Percentiles rank a stretch among this genome's conserved stretches.
phyloP scores from a whole-genome alignment of 23 tunicate genomes.

The Trididemnum clinides region DNA sequence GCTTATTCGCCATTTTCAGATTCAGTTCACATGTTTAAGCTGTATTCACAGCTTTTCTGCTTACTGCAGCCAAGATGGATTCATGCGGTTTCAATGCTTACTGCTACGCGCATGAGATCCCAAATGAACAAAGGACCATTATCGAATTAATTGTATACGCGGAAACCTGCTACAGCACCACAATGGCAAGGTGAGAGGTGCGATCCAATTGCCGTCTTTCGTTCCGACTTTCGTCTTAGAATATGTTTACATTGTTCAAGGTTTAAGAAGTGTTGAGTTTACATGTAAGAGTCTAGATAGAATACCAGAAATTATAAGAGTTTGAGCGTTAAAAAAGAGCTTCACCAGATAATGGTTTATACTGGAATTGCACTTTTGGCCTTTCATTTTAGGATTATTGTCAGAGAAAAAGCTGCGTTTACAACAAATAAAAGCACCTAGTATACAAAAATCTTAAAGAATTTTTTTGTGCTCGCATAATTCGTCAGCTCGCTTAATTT shows the following conservation, averaged over 20 bases:
- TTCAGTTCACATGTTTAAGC: not conserved
- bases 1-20: not conserved
- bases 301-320: not conserved
- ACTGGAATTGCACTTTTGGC: not conserved
- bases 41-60: too few relatives aligned
- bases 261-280: not conserved
- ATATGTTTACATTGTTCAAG: too few relatives aligned
- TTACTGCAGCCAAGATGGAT: not conserved
- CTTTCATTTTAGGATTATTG: not conserved
- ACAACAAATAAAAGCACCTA: not conserved
- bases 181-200: not conserved
- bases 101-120: too few relatives aligned
- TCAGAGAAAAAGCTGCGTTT: not conserved
- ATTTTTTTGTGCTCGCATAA: too few relatives aligned
- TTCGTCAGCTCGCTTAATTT: not conserved
- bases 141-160: not conserved
- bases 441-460: too few relatives aligned
- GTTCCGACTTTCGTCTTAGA: too few relatives aligned
- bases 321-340: not conserved
- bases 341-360: not conserved
- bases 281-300: not conserved
- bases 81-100: not conserved
- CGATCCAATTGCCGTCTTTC: not conserved
- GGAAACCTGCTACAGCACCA: not conserved
- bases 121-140: too few relatives aligned